Conservation (phyloP, 2,113 vertebrate genomes). For the Trachemys scripta region DNA sequence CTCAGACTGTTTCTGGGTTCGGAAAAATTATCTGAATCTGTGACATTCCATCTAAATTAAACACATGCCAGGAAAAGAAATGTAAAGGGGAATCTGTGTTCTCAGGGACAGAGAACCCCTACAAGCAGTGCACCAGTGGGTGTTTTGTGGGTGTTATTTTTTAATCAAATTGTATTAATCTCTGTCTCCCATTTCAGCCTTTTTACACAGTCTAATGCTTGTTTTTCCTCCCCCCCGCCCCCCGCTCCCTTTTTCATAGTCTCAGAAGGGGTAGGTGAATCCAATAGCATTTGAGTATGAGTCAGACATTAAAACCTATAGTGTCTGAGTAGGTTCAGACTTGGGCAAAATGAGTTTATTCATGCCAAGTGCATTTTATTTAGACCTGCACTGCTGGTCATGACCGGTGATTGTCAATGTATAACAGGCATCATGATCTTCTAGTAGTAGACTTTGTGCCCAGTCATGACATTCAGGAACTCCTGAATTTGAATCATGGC, state of each 20-base stretch:
- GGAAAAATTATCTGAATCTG: neutral
- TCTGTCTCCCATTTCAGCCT: neutral
- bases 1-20: neutral
- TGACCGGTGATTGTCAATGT: neutral
- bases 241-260: neutral
- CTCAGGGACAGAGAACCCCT: neutral
- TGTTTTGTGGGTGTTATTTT: neutral
- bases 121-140: neutral
- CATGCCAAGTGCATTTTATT: neutral
- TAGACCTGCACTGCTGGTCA: neutral
- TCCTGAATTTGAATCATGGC: neutral
- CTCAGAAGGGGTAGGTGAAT: neutral
- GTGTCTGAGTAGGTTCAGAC: neutral
- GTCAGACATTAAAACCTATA: fast-evolving
- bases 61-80: neutral
- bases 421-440: neutral
- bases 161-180: neutral
- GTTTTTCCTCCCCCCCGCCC: neutral
- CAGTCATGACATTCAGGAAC: slow-evolving; percentile 7
- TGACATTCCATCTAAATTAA: neutral
- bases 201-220: neutral
- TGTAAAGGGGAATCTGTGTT: neutral
- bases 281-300: neutral
- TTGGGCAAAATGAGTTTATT: neutral
- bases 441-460: neutral